These are phyloP conservation scores for Aurelia sp. DNA, from an alignment of 30 jellyfish, hydroid and myxozoan species.

Conservation along the genomic window DNA sequence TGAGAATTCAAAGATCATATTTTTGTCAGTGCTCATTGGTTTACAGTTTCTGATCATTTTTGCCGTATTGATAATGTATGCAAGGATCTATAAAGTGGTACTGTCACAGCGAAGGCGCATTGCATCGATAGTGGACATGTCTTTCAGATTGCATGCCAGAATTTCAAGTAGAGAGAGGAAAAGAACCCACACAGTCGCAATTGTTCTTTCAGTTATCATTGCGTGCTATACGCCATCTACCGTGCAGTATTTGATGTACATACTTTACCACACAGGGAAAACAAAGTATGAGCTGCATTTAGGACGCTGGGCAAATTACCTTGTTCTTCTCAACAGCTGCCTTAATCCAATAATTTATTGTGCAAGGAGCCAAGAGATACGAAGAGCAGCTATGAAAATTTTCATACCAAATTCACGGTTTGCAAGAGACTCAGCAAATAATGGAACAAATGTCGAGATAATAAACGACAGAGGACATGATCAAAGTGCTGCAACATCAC, in stretches of 20 bases:
- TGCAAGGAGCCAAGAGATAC: constrained; percentile 62
- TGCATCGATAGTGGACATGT: no score
- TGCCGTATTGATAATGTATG: no score
- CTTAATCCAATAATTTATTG: constrained; percentile 65
- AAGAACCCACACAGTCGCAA: constrained; percentile 10
- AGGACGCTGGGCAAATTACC: constrained; percentile 57
- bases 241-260: background rate
- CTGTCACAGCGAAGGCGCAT: no score
- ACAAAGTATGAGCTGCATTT: background rate
- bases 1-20: background rate
- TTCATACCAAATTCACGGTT: background rate
- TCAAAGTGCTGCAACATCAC: no score
- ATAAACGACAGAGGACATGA: no score
- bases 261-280: background rate
- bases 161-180: no score
- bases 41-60: no score
- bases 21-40: no score
- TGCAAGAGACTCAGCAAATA: no score
- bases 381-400: constrained; percentile 36
- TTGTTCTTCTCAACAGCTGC: constrained; percentile 55
- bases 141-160: no score
- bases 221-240: constrained; percentile 20
- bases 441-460: no score
- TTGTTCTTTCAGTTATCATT: background rate
- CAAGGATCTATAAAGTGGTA: no score